These are phyloP conservation scores for Bicyclus anynana DNA, from an alignment of 1,140 invertebrate genomes.

Conservation along the genomic window DNA sequence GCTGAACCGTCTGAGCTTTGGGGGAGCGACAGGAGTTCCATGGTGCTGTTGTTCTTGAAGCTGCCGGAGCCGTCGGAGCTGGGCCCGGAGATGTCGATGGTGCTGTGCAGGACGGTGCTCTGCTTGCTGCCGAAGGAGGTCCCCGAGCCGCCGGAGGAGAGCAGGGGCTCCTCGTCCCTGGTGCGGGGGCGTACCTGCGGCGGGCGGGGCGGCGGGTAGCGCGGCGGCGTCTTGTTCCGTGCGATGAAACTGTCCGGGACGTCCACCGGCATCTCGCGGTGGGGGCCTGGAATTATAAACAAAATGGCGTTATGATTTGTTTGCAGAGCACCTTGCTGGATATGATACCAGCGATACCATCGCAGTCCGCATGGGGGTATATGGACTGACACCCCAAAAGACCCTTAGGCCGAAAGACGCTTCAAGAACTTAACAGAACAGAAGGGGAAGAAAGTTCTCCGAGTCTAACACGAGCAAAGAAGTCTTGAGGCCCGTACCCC, in stretches of 20 bases:
- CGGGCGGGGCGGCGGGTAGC: slow-evolving; percentile 89
- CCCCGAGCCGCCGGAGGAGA: slow-evolving; percentile 61
- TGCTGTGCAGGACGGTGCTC: slow-evolving; percentile 57
- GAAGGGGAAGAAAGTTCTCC: no score
- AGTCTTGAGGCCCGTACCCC: no score
- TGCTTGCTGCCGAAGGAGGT: slow-evolving; percentile 71
- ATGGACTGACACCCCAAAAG: no score
- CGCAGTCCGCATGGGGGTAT: no score
- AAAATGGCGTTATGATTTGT: neutral
- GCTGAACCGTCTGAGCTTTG: slow-evolving; percentile 74
- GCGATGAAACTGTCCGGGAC: slow-evolving; percentile 97
- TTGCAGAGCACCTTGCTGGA: neutral
- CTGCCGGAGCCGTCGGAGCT: slow-evolving; percentile 63
- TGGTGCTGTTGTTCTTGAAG: slow-evolving; percentile 71
- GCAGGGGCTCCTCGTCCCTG: slow-evolving; percentile 63
- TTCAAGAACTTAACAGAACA: no score
- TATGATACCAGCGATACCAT: neutral
- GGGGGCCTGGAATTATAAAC: slow-evolving; percentile 80
- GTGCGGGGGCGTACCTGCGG: slow-evolving; percentile 74
- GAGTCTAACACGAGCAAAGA: no score
- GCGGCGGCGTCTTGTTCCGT: slow-evolving; percentile 92
- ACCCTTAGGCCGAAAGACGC: no score
- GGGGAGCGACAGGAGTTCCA: slow-evolving; percentile 58
- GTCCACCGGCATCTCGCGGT: slow-evolving; percentile 98
- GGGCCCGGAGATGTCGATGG: slow-evolving; percentile 49